Base-by-base conservation (phyloP, 2,797 vertebrate genomes). In the Tiaroga cobitis region DNA sequence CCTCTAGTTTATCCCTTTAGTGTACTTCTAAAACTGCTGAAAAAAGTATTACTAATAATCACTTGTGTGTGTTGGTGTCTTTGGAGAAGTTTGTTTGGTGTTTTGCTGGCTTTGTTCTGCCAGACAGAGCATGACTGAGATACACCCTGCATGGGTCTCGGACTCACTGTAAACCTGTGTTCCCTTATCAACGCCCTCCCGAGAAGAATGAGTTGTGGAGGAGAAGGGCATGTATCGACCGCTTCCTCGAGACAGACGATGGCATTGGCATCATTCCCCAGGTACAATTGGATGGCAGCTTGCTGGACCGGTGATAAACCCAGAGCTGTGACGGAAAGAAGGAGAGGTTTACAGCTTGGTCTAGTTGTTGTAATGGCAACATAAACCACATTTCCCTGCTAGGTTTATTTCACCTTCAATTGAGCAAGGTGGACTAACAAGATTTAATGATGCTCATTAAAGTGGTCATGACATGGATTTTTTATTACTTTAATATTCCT, bases 151-250 rank as follows among this genome's bases (percentile, higher is more conserved):
- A 65, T 3, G 8, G 59, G 21, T 26, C 16, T 80, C 29, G 37
- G 49, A 73, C 91, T 90, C 87, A 96, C 95, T 93, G 93, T 93
- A 63, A 88, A 92, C 88, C 87, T 94, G 83, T 90, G 90, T 72
- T 93, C 95, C 89, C 94, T 96, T 94, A 96, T 95, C 90, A 94
- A 93, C 5, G 91, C 91, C 92, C 95, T 95, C 88, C 94, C 96
- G 89, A 95, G 89, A 13, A 95, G 83, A 85, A 90, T 88, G 83
- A 90, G 91, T 37, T 88, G n/a, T 32, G 85, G 51, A 68, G 91
- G 77, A 0, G 92, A 89, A 73, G 91, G 89, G 4, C 72, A 92
- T 49, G 6, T 80, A 76, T 39, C 84, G 19, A 65, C 82, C 46
- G 89, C 81, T 65, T 84, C 70, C 8, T 81, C 9, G 51, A 96